Conservation (phyloP, 2,888 invertebrate genomes). For the Andricus curvator region DNA sequence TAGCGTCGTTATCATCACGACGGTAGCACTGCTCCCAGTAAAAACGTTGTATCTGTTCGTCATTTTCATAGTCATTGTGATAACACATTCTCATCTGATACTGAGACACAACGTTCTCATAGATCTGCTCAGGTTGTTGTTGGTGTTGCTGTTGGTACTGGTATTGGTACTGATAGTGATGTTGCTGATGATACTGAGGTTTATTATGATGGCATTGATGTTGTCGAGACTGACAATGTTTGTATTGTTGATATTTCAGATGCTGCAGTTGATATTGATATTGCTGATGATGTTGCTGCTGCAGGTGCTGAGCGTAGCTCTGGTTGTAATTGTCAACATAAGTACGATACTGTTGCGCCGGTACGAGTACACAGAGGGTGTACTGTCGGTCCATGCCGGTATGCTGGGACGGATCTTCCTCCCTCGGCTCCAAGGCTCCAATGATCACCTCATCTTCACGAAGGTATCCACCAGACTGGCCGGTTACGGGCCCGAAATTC, state of each 20-base stretch:
- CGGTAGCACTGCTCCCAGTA: constrained; percentile 77
- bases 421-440: constrained; percentile 52
- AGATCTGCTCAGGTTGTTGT: constrained; percentile 69
- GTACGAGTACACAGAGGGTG: constrained; percentile 77
- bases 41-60: constrained; percentile 76
- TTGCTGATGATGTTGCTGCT: constrained; percentile 53
- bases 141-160: constrained; percentile 50
- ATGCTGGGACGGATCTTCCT: constrained; percentile 49
- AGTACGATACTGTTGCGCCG: constrained; percentile 76
- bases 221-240: constrained; percentile 48
- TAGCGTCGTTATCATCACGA: constrained; percentile 73
- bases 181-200: constrained; percentile 53
- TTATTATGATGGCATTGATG: constrained; percentile 51
- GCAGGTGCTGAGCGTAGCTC: constrained; percentile 60
- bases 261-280: constrained; percentile 53
- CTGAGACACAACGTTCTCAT: constrained; percentile 75
- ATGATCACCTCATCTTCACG: constrained; percentile 75
- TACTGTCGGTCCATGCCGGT: constrained; percentile 78
- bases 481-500: constrained; percentile 77
- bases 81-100: constrained; percentile 77
- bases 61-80: constrained; percentile 77
- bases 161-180: constrained; percentile 47
- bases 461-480: constrained; percentile 78
- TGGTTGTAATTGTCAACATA: constrained; percentile 73
- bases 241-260: constrained; percentile 47